Base-by-base conservation (phyloP, 2,113 vertebrate genomes). In the Spea bombifrons region DNA sequence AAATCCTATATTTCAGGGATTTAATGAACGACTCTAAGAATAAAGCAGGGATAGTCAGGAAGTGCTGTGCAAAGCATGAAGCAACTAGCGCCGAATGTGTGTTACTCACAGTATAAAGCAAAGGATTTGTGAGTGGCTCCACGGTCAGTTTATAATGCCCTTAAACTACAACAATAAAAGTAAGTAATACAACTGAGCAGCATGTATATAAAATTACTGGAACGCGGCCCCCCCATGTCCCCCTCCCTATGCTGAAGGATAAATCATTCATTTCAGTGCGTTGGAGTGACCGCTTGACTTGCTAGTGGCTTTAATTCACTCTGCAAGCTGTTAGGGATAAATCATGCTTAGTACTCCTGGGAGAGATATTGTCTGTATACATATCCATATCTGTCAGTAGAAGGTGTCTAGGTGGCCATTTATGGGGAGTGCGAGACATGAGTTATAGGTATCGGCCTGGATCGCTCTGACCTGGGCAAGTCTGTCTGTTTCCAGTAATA, bases 301-400 rank as follows among this genome's bases (percentile, higher is more conserved):
- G 78, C 78, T 80, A n/a, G 71, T 80, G 71, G 78, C 78, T 80
- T 80, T 80, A 80, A 80, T 80, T 80, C 78, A 80, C 71, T 80
- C 78, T 74, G 78, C 71, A 74, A 80, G 78, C 78, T 80, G 71
- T 80, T 73, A 71, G 53, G 71, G 71, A 80, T 80, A 80, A 80
- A 80, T 80, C 78, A 80, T 50, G 64, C 71, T 68, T 80, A 80
- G 74, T 59, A 74, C 78, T 80, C 71, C 65, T 80, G 78, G 78
- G 78, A 80, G 71, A 80, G 65, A 73, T 80, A 73, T 74, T 74
- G 71, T 80, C 78, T 80, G 52, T 80, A 61, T 80, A 80, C 71
- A 80, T 80, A 80, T 80, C 78, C 73, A 74, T 80, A 80, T 67
- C 71, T 74, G 78, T 73, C 78, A 74, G 59, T n/a, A 67, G 52